Base-by-base conservation (phyloP, 1,140 invertebrate genomes). In the Lordiphosa clarofinis region DNA sequence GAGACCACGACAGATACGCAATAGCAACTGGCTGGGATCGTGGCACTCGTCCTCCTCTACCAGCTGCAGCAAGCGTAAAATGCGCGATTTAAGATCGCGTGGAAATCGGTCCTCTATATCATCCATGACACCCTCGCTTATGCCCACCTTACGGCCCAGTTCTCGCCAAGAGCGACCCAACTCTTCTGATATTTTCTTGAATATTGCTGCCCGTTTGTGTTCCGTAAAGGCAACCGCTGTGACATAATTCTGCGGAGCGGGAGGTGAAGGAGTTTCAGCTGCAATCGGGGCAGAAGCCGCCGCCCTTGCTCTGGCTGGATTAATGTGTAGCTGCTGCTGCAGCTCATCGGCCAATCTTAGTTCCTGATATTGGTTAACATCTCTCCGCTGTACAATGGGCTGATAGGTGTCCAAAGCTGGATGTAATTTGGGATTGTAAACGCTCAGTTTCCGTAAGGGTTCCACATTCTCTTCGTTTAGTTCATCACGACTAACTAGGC, bases 111-210 rank as follows among this genome's bases (percentile, higher is more conserved):
- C 46, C 57, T 90, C 87, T 2, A 91, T 87, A 4, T 70, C 69
- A 56, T 92, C 90, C 60, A 92, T 90, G 43, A 88, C 54, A 24
- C 69, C 86, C 81, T 92, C 91, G 21, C 66, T 73, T 15, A 92
- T 66, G 33, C 73, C 64, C 12, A 92, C 61, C 54, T 79, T 64
- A 54, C 91, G 87, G 0, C 89, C 90, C 13, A 92, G 73, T n/a
- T 89, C 78, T 61, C 89, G 89, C 91, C 91, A 92, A 40, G 86
- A 81, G n/a, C 76, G 88, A 4, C 91, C 91, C 13, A 92, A 55
- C 56, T 89, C 81, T 52, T 88, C 66, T 0, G 79, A 68, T 4
- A 89, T 53, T 40, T 76, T 59, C 12, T 75, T 81, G 15, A 63
- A 87, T 2, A 88, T 54, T 0, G 75, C 84, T 0, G 50, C 11